phyloP scores from a whole-genome alignment of 2,888 invertebrate species.

The Rhorus exstirpatorius region DNA sequence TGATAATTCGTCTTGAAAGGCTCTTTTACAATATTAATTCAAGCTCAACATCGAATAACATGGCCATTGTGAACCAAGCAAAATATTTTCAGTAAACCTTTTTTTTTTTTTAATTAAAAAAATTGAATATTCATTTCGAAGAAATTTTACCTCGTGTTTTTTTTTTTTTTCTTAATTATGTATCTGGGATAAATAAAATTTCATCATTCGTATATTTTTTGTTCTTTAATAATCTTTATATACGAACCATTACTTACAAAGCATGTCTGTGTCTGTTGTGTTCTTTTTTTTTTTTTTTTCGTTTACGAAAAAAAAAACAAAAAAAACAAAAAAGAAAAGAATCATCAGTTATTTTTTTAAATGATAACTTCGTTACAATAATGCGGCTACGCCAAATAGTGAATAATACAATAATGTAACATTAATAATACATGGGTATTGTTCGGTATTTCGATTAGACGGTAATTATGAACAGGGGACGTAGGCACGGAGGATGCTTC shows the following conservation, averaged over 20 bases:
- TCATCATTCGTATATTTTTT: conserved; percentile 70
- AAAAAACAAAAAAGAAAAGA: conserved; percentile 33
- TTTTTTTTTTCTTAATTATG: no score
- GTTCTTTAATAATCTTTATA: conserved; percentile 83
- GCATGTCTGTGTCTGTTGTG: conserved; percentile 78
- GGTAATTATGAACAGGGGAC: conserved; percentile 75
- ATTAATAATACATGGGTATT: conserved; percentile 84
- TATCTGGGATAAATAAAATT: conserved; percentile 16
- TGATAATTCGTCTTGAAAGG: no score
- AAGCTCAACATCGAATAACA: no score
- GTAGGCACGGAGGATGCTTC: conserved; percentile 69
- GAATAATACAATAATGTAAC: conserved; percentile 82
- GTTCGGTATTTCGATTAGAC: conserved; percentile 74
- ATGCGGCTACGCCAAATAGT: conserved; percentile 71
- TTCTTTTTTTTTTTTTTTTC: conserved; percentile 38
- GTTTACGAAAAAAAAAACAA: conserved; percentile 46
- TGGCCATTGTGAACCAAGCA: no score
- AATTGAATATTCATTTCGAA: no score
- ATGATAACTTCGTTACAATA: conserved; percentile 63
- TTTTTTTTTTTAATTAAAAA: no score
- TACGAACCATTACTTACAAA: conserved; percentile 85
- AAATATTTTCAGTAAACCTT: no score
- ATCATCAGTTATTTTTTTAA: conserved; percentile 54
- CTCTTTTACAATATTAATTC: no score
- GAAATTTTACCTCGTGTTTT: no score